Conservation (phyloP, 1,140 invertebrate species). For the Theocolax elegans region DNA sequence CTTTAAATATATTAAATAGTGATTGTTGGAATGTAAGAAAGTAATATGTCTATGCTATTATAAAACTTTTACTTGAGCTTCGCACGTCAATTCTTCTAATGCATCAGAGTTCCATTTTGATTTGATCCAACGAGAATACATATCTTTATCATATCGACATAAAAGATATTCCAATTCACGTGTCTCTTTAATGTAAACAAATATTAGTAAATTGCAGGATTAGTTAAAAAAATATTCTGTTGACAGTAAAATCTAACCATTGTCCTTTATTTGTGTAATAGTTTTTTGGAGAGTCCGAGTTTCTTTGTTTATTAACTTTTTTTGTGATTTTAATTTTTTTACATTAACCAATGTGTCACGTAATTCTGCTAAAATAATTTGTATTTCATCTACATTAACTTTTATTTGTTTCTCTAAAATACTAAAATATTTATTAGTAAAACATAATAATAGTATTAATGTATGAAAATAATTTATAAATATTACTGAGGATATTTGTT, state of each 20-base stretch:
- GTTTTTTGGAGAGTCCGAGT: conserved; percentile 45
- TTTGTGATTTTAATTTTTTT: conserved; percentile 53
- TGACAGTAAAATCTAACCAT: conserved; percentile 54
- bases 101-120: conserved; percentile 46
- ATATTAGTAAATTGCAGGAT: conserved; percentile 18
- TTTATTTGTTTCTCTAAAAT: conserved; percentile 48
- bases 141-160: conserved; percentile 52
- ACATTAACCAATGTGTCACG: conserved; percentile 48
- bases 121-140: conserved; percentile 54
- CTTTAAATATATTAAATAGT: conserved; percentile 40
- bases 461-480: not conserved
- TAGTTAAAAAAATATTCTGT: conserved; percentile 14
- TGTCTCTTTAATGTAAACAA: conserved; percentile 48
- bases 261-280: conserved; percentile 52
- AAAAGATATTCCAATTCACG: conserved; percentile 56
- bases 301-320: conserved; percentile 54
- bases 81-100: conserved; percentile 51
- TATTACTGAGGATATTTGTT: conserved; percentile 50
- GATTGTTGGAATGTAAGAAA: conserved; percentile 6
- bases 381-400: conserved; percentile 52
- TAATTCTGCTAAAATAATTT: conserved; percentile 52
- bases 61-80: conserved; percentile 58
- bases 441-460: not conserved
- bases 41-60: not conserved
- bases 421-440: conserved; percentile 42